Evolutionary conservation across 2,797 vertebrate genomes (phyloP).

Genomic region (Gallinago solitaria): DNA sequence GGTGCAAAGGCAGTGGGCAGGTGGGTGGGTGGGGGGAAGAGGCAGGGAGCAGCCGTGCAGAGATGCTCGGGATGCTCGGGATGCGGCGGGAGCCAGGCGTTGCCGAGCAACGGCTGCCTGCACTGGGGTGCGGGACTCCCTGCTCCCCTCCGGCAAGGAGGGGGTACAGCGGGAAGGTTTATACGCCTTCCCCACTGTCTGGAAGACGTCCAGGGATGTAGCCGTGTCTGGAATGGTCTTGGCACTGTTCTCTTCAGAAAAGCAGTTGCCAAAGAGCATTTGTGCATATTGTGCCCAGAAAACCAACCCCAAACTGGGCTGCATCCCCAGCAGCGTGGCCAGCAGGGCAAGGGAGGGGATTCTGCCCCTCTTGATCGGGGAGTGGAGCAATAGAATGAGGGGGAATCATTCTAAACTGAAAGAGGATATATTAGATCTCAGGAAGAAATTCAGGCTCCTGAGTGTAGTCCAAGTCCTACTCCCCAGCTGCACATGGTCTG

Average conservation of each 20-base stretch:
- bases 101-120: conserved; percentile 28
- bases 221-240: background rate
- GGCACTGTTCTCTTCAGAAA: background rate
- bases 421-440: too few species aligned
- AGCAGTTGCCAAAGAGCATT: background rate
- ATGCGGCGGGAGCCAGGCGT: background rate
- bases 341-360: too few species aligned
- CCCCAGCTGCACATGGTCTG: accelerated
- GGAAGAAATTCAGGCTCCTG: background rate
- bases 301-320: too few species aligned
- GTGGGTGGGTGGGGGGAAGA: background rate
- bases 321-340: too few species aligned
- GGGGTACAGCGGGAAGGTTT: background rate
- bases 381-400: too few species aligned
- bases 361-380: too few species aligned
- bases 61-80: background rate
- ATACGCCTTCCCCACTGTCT: accelerated
- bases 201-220: too few species aligned
- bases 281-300: too few species aligned
- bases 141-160: accelerated
- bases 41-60: background rate
- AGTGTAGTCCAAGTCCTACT: background rate
- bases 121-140: background rate
- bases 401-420: too few species aligned
- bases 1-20: background rate